Evolutionary conservation across 2,888 invertebrate genomes (phyloP), one percentile per base, ranked within the genome.

Genomic region (Drepanosiphum platanoidis): DNA sequence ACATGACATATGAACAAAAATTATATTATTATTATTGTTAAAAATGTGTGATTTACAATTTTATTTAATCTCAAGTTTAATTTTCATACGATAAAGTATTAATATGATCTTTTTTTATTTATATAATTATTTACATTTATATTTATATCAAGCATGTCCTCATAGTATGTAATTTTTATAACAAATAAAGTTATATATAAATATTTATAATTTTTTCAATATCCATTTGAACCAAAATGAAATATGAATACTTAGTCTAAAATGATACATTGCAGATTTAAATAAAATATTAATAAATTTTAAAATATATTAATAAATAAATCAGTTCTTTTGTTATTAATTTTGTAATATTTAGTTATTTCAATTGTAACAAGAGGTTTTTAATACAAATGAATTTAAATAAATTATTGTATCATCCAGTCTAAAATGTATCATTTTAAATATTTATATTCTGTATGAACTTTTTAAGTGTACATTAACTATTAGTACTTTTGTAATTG

Each of bases 81-180:
- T 46, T 46, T 74, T 46, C 5, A 71, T 39, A 71, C 36, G 36
- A 39, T 71, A 46, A 46, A 52, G 52, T 52, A 52, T 52, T 74
- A 30, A 42, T 22, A 11, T 13, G 22, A 32, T 27, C 46, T 46
- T 72, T 72, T 42, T 36, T 39, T 32, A n/a, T 42, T 46, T 7
- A 27, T 36, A 39, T 27, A n/a, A 30, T 46, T 7, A 27, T 36
- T 27, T 27, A 52, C 1, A 52, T 4, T 52, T 52, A 52, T 52
- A 52, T 52, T 52, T 52, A 22, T 74, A 22, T 74, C 46, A 74
- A 32, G 32, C 11, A 74, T 74, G 46, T 18, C 42, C 46, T 74
- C 39, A 71, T 71, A 71, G 71, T 39, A 71, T 71, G 71, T 71
- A 71, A 71, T 71, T 39, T 71, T 39, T 71, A 39, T 27, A 71